Percentiles rank a stretch among this genome's conserved stretches.
phyloP scores from a whole-genome alignment of 2,797 vertebrate species.

The Clamator glandarius region DNA sequence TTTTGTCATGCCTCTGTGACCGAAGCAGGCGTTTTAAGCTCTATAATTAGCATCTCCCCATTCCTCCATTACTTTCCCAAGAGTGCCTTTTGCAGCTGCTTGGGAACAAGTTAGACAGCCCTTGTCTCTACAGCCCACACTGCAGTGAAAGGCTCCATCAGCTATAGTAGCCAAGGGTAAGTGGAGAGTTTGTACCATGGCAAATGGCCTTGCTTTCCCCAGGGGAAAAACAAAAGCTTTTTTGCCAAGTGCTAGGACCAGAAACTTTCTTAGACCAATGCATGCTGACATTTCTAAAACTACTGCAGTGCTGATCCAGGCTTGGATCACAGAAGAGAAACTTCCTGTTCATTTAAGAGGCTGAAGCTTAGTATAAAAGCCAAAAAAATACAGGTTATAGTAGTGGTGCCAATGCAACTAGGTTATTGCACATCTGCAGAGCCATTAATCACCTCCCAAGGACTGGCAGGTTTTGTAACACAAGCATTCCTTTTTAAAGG shows the following conservation, averaged over 20 bases:
- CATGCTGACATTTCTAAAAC: neutral
- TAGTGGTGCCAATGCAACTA: neutral
- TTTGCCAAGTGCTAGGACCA: neutral
- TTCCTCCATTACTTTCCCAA: neutral
- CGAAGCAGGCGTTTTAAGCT: neutral
- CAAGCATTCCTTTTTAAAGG: neutral
- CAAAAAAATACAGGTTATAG: neutral
- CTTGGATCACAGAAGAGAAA: neutral
- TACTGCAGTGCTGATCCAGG: neutral
- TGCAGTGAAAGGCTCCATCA: neutral
- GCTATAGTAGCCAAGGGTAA: neutral
- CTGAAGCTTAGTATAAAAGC: neutral
- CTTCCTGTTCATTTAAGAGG: neutral
- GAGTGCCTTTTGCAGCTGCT: neutral
- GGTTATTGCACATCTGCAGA: neutral
- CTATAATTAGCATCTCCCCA: neutral
- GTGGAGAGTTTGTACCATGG: neutral
- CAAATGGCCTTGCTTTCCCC: neutral
- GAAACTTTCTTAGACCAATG: neutral
- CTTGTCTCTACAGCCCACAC: neutral
- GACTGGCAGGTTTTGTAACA: neutral
- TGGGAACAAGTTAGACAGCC: neutral
- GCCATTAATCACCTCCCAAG: neutral
- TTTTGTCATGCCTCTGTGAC: neutral
- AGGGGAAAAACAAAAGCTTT: neutral